These are phyloP conservation scores for Yponomeuta plumbellus DNA, from an alignment of 2,888 invertebrate species.

Conservation along the genomic window DNA sequence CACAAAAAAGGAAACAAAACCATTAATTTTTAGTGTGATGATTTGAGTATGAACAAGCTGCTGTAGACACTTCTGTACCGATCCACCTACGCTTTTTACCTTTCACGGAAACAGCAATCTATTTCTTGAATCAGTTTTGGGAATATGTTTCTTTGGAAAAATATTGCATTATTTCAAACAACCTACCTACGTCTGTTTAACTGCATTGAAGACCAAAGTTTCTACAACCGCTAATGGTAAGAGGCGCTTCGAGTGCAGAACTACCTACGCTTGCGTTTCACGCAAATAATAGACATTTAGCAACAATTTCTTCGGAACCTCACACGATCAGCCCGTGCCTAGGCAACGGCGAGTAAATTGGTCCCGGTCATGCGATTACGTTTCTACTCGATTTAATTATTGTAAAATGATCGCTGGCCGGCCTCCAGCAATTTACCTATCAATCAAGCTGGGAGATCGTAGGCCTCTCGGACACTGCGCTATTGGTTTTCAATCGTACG, in stretches of 20 bases:
- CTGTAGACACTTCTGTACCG: not conserved
- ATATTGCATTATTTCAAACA: not conserved
- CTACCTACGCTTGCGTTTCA: constrained; percentile 56
- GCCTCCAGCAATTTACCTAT: constrained; percentile 74
- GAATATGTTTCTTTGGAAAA: not conserved
- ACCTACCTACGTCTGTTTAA: not conserved
- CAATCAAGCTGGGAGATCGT: constrained; percentile 60
- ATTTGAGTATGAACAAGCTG: not conserved
- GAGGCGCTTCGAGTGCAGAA: constrained; percentile 16
- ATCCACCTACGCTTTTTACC: not conserved
- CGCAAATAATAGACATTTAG: constrained; percentile 62
- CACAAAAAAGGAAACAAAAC: not conserved
- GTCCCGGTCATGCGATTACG: constrained; percentile 74
- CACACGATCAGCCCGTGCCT: constrained; percentile 67
- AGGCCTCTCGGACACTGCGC: constrained; percentile 39
- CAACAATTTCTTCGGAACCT: constrained; percentile 58
- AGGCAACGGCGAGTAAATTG: constrained; percentile 68
- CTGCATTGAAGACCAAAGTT: not conserved
- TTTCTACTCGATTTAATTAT: constrained; percentile 75
- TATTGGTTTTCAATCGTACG: constrained; percentile 51
- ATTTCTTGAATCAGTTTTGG: not conserved
- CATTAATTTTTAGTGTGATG: not conserved
- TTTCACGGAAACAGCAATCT: not conserved
- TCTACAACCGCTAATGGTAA: not conserved
- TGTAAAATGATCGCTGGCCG: constrained; percentile 69